Conservation (phyloP, 2,113 vertebrate species). For the Pollachius pollachius region DNA sequence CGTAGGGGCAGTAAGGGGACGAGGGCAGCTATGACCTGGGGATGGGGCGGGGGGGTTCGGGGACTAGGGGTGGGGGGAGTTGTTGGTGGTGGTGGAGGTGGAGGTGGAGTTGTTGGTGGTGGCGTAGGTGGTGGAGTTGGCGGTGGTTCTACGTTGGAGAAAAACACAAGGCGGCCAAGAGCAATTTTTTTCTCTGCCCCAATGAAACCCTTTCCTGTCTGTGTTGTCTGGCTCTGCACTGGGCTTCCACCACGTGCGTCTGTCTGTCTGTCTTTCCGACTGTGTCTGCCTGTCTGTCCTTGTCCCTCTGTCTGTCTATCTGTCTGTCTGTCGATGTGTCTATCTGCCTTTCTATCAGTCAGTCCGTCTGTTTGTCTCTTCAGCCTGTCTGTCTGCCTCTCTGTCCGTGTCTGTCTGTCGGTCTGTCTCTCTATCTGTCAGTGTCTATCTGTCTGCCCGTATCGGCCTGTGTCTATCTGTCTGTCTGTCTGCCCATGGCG, state of each 20-base stretch:
- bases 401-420: not conserved
- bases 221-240: slow-evolving; percentile 36
- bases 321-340: slow-evolving; percentile 2
- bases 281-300: not conserved
- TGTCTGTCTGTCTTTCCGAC: slow-evolving; percentile 1
- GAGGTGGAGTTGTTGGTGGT: slow-evolving; percentile 51
- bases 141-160: slow-evolving; percentile 54
- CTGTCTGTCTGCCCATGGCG: not conserved
- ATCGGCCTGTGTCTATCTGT: not conserved
- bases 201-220: slow-evolving; percentile 38
- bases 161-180: slow-evolving; percentile 51
- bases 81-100: slow-evolving; percentile 25
- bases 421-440: slow-evolving; percentile 2
- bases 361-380: not conserved
- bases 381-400: not conserved
- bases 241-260: slow-evolving; percentile 35
- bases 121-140: slow-evolving; percentile 31
- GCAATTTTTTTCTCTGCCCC: slow-evolving; percentile 54
- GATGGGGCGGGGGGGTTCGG: not conserved
- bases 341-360: not conserved
- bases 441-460: slow-evolving; percentile 7
- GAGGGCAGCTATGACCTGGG: not conserved
- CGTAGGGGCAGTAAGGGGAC: not conserved
- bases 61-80: too few relatives aligned
- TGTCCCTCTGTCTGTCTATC: not conserved